Evolutionary conservation across 2,888 invertebrate genomes (phyloP), one percentile per base, ranked within the genome.

Genomic region (Noctua comes): DNA sequence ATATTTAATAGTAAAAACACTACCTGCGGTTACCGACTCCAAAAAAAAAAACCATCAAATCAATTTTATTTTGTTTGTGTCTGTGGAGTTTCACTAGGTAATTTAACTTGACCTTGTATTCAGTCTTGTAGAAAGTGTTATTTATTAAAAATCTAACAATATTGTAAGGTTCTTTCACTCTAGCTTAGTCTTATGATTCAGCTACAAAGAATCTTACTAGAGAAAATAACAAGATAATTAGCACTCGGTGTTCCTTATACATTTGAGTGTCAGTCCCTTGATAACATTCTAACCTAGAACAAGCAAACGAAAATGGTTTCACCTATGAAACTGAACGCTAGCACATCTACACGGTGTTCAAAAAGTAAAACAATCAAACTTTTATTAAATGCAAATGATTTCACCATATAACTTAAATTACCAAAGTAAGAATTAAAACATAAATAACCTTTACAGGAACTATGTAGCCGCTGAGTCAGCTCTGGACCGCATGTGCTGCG

Each of bases 381-480:
- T 48, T 48, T 48, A 5, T 48, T 48, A 8, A 62, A 27, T 16
- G 8, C 10, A 62, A 31, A 10, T 31, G 8, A 18, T 62, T 36
- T 64, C 21, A 64, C 18, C 18, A 48, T 7, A 62, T 18, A 62
- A 62, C 2, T 54, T 64, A 7, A 18, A 62, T 62, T 31, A 62
- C 18, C 31, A 31, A 31, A 62, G 18, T 62, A 31, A 11, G 16
- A 65, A 21, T 21, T 62, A n/a, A 24, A n/a, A 66, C 43, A n/a
- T 24, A 66, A 66, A 27, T 18, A 27, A 66, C 8, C 8, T 43
- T 27, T 46, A 46, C 94, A 98, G 99, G 90, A 99, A 99, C 94
- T 98, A 99, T 89, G 98, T 99, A 11, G 99, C 99, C 69, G 99
- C 99, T 0, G 99, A 99, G 95, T 99, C 99, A 40, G 99, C 99